Evolutionary conservation across 2,888 invertebrate genomes (phyloP).

Genomic region (Eupithecia dodoneata): DNA sequence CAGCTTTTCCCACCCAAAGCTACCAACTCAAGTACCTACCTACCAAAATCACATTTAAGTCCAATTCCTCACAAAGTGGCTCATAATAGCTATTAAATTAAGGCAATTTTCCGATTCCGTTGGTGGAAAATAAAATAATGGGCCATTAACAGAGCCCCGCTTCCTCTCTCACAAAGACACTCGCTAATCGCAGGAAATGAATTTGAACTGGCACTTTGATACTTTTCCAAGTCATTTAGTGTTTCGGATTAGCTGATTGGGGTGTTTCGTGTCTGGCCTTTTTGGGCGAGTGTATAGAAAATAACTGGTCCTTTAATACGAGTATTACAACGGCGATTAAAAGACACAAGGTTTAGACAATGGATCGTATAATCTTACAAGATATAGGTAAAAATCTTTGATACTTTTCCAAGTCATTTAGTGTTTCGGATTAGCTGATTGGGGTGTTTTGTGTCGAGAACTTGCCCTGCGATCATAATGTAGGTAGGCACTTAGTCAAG

Average conservation of each 20-base stretch:
- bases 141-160: conserved; percentile 64
- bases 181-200: conserved; percentile 63
- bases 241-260: conserved; percentile 42
- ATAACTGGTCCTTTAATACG: neutral
- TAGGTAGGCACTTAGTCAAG: too few species aligned
- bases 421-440: conserved; percentile 44
- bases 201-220: conserved; percentile 59
- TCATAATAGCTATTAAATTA: conserved; percentile 53
- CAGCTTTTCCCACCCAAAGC: neutral
- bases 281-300: neutral
- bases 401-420: conserved; percentile 55
- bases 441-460: conserved; percentile 24
- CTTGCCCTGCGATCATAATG: neutral
- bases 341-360: too few species aligned
- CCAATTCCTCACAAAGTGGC: conserved; percentile 32
- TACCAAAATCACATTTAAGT: conserved; percentile 24
- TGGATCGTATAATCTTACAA: too few species aligned
- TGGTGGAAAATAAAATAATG: conserved; percentile 79
- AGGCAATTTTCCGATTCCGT: conserved; percentile 71
- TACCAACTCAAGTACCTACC: conserved; percentile 9
- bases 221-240: conserved; percentile 55
- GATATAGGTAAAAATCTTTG: conserved; percentile 41
- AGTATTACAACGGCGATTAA: neutral
- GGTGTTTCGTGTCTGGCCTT: conserved; percentile 25
- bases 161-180: conserved; percentile 45